These are phyloP conservation scores for Diachrysia chrysitis DNA, from an alignment of 2,888 invertebrate species.

Conservation along the genomic window DNA sequence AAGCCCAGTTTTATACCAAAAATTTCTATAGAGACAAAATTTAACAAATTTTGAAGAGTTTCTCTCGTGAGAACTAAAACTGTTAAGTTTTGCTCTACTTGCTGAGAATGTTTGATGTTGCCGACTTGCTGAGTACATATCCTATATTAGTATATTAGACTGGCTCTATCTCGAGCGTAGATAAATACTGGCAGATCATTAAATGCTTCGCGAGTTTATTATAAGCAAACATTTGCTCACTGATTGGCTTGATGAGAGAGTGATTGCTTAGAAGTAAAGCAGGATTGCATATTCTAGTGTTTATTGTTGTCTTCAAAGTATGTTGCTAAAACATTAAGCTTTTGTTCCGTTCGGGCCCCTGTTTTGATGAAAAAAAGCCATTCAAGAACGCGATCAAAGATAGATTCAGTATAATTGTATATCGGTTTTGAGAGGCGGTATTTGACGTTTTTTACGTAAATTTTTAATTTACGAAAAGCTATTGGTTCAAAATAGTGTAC, in stretches of 20 bases:
- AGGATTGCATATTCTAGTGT: neutral
- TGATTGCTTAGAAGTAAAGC: neutral
- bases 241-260: neutral
- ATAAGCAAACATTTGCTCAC: constrained; percentile 12
- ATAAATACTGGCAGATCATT: constrained; percentile 27
- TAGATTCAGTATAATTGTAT: no score
- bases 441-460: no score
- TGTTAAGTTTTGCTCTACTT: constrained; percentile 51
- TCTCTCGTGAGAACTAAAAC: constrained; percentile 50
- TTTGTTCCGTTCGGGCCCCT: no score
- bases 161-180: constrained; percentile 17
- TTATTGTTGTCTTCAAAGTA: neutral
- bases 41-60: constrained; percentile 43
- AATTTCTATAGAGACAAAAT: constrained; percentile 39
- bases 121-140: constrained; percentile 31
- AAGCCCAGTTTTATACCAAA: constrained; percentile 26
- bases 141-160: constrained; percentile 7
- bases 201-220: constrained; percentile 20
- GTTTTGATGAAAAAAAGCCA: no score
- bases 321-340: neutral
- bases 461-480: no score
- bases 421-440: no score
- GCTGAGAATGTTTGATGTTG: constrained; percentile 39
- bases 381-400: no score
- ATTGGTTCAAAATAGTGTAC: no score